Evolutionary conservation across 2,797 vertebrate genomes (phyloP), one percentile per base, ranked within the genome.

Genomic region (Microchirus variegatus): DNA sequence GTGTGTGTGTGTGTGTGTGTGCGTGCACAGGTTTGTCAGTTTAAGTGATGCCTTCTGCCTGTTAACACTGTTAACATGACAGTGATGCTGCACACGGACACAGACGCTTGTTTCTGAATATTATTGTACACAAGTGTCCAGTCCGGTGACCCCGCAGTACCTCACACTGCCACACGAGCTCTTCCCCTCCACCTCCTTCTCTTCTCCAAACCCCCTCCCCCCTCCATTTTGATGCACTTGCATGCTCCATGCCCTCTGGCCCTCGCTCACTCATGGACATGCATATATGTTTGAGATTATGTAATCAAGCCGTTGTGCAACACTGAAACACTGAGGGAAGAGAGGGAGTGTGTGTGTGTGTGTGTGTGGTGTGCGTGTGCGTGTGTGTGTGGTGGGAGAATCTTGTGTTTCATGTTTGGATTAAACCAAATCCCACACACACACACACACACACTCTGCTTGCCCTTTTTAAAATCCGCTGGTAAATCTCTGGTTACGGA

Each of bases 201-300:
- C 45, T 47, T 45, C 16, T 53, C 45, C 26, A 37, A 59, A 46
- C 40, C 38, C 14, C 11, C 47, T n/a, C 47, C 36, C 9, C 40
- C 58, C 58, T 49, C 61, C 50, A 57, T 59, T 62, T 52, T 53
- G 62, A 82, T 70, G 69, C 83, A 85, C 76, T 66, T 62, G 83
- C 81, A 31, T 31, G 31, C 31, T 83, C 81, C 67, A 77, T 81
- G 77, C 78, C 65, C 80, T 83, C 60, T 38, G 59, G 73, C 43
- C 14, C 80, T 85, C 78, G 84, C 80, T 80, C 82, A 31, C 31
- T 81, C 54, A 82, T 88, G 85, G 87, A 87, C 84, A 77, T 79
- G 82, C 84, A 87, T 90, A 86, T 88, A 91, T 87, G 85, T 88
- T 85, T 87, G 71, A 83, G 82, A 90, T 93, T 93, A 91, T 91